A percentile compares a stretch with the other conserved stretches of the same genome.
phyloP scores from a whole-genome alignment of 2,113 vertebrate species.

The Ceyx cyanopectus region DNA sequence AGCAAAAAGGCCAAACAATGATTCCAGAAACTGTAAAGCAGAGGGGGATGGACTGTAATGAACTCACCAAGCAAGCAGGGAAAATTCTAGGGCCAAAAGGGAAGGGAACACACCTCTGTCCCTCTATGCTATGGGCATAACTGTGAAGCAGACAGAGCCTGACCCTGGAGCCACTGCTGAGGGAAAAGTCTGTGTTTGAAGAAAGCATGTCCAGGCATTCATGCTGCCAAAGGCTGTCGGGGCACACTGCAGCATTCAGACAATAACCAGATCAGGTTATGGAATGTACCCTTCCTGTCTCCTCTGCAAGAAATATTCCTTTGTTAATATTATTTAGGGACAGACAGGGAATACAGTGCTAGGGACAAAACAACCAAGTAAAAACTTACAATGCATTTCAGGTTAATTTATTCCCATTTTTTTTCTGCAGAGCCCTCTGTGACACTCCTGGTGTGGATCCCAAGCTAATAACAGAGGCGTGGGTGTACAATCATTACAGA shows the following conservation, averaged over 20 bases:
- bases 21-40: neutral
- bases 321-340: neutral
- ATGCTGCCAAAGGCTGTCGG: neutral
- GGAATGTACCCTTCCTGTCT: neutral
- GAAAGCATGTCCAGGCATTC: accelerated
- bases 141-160: neutral
- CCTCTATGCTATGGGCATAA: neutral
- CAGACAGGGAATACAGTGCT: neutral
- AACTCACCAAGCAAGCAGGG: neutral
- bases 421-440: constrained; percentile 86
- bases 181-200: neutral
- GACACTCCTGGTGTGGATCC: constrained; percentile 95
- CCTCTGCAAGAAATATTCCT: neutral
- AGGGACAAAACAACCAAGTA: neutral
- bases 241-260: neutral
- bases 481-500: constrained; percentile 95
- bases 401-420: constrained; percentile 25
- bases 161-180: neutral
- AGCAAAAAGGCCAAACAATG: neutral
- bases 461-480: constrained; percentile 86
- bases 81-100: neutral
- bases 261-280: neutral
- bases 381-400: neutral
- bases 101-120: neutral
- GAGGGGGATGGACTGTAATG: neutral